phyloP scores from a whole-genome alignment of 1,140 invertebrate genomes.

The Lordiphosa mommai region DNA sequence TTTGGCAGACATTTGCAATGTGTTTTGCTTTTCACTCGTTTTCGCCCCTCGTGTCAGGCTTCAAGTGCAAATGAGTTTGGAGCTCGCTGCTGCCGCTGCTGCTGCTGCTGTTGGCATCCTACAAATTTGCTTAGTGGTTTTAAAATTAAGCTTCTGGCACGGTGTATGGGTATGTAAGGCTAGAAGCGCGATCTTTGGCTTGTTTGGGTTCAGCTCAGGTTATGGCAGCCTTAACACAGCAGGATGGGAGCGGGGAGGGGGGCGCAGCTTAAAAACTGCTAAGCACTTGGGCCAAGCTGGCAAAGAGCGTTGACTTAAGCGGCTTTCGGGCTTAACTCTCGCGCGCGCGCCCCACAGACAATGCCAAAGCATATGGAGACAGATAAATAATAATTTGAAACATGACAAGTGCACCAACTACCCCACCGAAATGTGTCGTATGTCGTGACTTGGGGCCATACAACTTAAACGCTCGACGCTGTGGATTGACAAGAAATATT shows the following conservation, averaged over 20 bases:
- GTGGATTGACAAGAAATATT: slow-evolving; percentile 71
- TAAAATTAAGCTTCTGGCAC: slow-evolving; percentile 54
- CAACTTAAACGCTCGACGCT: slow-evolving; percentile 51
- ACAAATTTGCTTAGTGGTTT: slow-evolving; percentile 72
- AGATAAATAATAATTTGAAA: neutral
- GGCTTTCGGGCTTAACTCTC: slow-evolving; percentile 59
- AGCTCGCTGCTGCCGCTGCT: slow-evolving; percentile 3
- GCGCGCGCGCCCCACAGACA: slow-evolving; percentile 33
- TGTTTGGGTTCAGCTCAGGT: slow-evolving; percentile 21
- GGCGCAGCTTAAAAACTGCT: slow-evolving; percentile 55
- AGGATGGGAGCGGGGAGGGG: neutral
- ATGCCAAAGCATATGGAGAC: slow-evolving; percentile 17
- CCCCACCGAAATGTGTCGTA: neutral
- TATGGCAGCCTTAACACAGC: slow-evolving; percentile 7
- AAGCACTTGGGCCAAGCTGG: slow-evolving; percentile 53
- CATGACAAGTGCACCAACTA: slow-evolving; percentile 19
- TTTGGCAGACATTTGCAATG: slow-evolving; percentile 21
- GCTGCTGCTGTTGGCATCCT: slow-evolving; percentile 43
- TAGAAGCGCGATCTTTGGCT: slow-evolving; percentile 52
- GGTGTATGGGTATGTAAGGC: slow-evolving; percentile 31
- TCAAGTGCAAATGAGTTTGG: slow-evolving; percentile 66
- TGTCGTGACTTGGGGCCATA: slow-evolving; percentile 58
- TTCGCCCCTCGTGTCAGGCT: slow-evolving; percentile 18
- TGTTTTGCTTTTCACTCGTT: slow-evolving; percentile 15
- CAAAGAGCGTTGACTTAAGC: slow-evolving; percentile 58